Percentiles rank a stretch among this genome's conserved stretches.
Conservation (phyloP, 2,797 vertebrate genomes). For the Phataginus tricuspis region DNA sequence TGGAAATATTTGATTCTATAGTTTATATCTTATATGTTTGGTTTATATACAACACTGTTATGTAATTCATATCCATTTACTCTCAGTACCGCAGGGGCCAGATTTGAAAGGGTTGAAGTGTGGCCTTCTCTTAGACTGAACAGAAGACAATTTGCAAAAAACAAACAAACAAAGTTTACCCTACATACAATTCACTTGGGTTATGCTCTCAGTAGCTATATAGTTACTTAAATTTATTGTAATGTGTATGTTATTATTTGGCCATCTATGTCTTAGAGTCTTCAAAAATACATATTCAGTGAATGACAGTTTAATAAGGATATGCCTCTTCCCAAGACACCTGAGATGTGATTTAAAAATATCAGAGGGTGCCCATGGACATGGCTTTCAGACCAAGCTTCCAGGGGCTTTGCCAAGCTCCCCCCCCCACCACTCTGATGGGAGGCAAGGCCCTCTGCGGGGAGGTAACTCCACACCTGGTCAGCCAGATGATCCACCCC, state of each 20-base stretch:
- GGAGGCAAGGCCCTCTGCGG: background rate
- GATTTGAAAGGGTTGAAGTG: background rate
- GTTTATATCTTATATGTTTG: background rate
- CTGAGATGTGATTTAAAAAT: background rate
- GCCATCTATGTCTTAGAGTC: background rate
- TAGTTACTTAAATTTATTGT: background rate
- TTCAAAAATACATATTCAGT: background rate
- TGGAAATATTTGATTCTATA: background rate
- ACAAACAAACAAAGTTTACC: background rate
- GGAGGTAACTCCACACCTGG: background rate
- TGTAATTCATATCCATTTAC: background rate
- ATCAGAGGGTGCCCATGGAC: background rate
- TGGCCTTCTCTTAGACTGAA: background rate
- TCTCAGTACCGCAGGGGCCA: background rate
- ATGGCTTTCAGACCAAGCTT: background rate
- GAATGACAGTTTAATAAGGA: background rate
- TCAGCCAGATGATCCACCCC: background rate
- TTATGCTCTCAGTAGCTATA: background rate
- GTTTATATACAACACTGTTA: background rate
- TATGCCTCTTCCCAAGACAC: background rate
- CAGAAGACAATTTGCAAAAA: background rate
- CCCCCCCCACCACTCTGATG: background rate
- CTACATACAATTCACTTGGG: background rate
- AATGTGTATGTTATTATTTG: background rate
- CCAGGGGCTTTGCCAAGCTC: background rate